Evolutionary conservation across 2,797 vertebrate genomes (phyloP), one percentile per base, ranked within the genome.

Genomic region (Limosa lapponica): DNA sequence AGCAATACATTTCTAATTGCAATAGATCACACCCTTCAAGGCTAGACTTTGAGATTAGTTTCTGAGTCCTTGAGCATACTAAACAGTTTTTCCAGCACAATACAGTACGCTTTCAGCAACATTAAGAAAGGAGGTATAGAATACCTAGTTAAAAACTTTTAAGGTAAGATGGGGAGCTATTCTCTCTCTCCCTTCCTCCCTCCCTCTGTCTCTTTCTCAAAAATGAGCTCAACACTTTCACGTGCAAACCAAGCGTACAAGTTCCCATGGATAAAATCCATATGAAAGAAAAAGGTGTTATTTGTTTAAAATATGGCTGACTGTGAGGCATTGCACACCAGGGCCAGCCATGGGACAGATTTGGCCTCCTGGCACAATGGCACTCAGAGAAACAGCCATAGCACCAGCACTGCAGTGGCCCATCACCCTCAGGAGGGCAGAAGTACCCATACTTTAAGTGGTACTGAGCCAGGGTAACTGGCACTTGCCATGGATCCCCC

Each of bases 1-100:
- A 97, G 92, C 90, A 94, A 96, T 95, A 96, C 51, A 93, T 96
- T 92, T 96, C 93, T 95, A 96, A 96, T 96, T 96, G 93, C 90
- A 91, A 91, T 92, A 96, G 84, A 95, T 95, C 90, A 94, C 91
- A 92, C 48, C 52, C 78, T 92, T 79, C 69, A 93, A 95, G 90
- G 75, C 79, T 91, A 94, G 95, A 96, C 92, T 96, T 83, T 10
- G 1, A 91, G 92, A 95, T 95, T 87, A 95, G 73, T 86, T 95
- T 93, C 78, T 71, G 61, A 94, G 75, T 92, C 84, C 67, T 86
- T 89, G 86, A 79, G 91, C 83, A 96, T 96, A 97, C 88, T 93
- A 93, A 96, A 69, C 48, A 94, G 93, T n/a, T 93, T 73, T 85
- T 80, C 85, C 67, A 90, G 66, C 46, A 89, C 77, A 44, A 84